These are phyloP conservation scores for Doris montereyensis DNA, from an alignment of 2,888 invertebrate genomes.

Conservation along the genomic window DNA sequence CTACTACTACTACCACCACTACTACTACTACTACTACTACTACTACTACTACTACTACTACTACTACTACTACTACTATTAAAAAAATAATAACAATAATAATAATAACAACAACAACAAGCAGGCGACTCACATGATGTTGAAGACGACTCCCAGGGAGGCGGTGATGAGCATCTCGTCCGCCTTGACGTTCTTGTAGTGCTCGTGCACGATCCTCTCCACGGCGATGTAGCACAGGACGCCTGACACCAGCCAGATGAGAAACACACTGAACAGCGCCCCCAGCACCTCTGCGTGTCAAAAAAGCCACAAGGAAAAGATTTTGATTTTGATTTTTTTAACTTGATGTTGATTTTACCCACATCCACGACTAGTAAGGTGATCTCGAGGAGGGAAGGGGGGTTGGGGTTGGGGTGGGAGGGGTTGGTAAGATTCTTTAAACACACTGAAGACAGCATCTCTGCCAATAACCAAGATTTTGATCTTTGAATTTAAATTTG, in stretches of 20 bases:
- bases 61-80: conserved; percentile 25
- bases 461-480: no score
- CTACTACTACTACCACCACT: conserved; percentile 17
- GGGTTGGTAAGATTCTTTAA: no score
- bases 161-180: conserved; percentile 90
- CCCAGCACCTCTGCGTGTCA: conserved; percentile 84
- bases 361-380: no score
- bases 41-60: conserved; percentile 27
- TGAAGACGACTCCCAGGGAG: conserved; percentile 91
- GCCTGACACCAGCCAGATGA: conserved; percentile 99
- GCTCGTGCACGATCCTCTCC: conserved; percentile 84
- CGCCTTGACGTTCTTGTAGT: conserved; percentile 89
- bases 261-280: conserved; percentile 93
- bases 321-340: no score
- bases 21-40: conserved; percentile 29
- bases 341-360: no score
- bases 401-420: no score
- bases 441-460: no score
- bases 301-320: conserved; percentile 14
- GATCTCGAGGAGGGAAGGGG: no score
- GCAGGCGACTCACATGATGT: conserved; percentile 79
- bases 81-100: no score
- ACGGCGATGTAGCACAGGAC: conserved; percentile 94
- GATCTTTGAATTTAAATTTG: no score
- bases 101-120: no score